Percentiles rank a stretch among this genome's conserved stretches.
phyloP scores from a whole-genome alignment of 2,113 vertebrate species.

The Coptodon bakossiorum region DNA sequence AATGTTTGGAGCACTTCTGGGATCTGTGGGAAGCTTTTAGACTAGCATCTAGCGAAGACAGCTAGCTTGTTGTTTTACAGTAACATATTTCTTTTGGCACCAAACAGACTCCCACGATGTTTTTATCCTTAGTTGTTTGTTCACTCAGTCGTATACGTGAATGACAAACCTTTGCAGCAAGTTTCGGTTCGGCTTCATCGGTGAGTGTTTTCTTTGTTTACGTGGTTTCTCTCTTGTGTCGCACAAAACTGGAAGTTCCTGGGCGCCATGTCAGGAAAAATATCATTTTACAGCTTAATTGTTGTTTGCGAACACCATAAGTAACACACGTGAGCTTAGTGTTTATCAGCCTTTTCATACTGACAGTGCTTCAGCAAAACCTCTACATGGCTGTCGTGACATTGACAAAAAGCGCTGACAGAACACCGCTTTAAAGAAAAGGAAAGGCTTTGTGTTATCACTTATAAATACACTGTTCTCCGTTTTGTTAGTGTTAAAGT shows the following conservation, averaged over 20 bases:
- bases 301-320: neutral
- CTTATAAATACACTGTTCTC: neutral
- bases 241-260: neutral
- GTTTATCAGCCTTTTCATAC: neutral
- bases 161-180: neutral
- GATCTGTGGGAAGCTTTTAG: neutral
- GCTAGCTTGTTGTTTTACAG: slow-evolving; percentile 43
- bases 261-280: neutral
- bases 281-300: neutral
- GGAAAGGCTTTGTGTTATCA: neutral
- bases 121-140: neutral
- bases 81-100: neutral
- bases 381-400: neutral
- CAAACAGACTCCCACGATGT: neutral
- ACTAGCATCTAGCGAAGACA: neutral
- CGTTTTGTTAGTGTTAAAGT: neutral
- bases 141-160: neutral
- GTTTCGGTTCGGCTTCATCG: neutral
- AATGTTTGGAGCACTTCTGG: neutral
- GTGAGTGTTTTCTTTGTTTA: slow-evolving; percentile 24
- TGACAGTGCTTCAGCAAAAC: neutral
- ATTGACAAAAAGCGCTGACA: neutral
- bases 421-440: neutral
- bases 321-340: too few species aligned
- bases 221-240: neutral